These are phyloP conservation scores for Oceanodroma tethys DNA, from an alignment of 2,113 vertebrate species.

Conservation along the genomic window DNA sequence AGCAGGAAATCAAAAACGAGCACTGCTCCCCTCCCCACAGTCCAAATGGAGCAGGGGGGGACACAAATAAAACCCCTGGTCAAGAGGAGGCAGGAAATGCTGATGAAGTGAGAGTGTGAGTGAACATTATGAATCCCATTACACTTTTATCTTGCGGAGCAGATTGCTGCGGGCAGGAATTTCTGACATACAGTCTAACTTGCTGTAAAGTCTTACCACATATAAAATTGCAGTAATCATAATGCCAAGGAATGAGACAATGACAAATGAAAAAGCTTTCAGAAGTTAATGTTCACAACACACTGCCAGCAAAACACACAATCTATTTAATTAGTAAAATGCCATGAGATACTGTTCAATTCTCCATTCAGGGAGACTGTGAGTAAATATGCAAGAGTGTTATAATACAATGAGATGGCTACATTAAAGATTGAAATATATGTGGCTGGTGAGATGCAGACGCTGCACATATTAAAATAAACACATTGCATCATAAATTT, in stretches of 20 bases:
- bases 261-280: slow-evolving; percentile 69
- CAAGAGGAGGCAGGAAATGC: slow-evolving; percentile 7
- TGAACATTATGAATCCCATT: slow-evolving; percentile 52
- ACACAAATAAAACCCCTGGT: not conserved
- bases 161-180: slow-evolving; percentile 48
- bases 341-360: slow-evolving; percentile 38
- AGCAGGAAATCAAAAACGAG: not conserved
- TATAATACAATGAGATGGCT: slow-evolving; percentile 16
- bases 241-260: slow-evolving; percentile 58
- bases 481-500: slow-evolving; percentile 38
- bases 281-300: slow-evolving; percentile 52
- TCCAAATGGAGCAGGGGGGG: not conserved
- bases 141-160: slow-evolving; percentile 27
- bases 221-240: slow-evolving; percentile 59
- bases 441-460: slow-evolving; percentile 31
- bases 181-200: slow-evolving; percentile 41
- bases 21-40: not conserved
- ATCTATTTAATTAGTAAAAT: slow-evolving; percentile 68
- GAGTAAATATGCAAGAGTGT: slow-evolving; percentile 33
- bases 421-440: slow-evolving; percentile 51
- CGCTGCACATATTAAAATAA: slow-evolving; percentile 35
- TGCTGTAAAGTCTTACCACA: slow-evolving; percentile 58
- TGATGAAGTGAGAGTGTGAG: slow-evolving; percentile 20
- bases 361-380: slow-evolving; percentile 4
- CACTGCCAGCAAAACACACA: slow-evolving; percentile 60